A percentile compares a stretch with the other conserved stretches of the same genome.
These are phyloP conservation scores for Tenthredo distinguenda DNA, from an alignment of 2,888 invertebrate species.

Conservation along the genomic window DNA sequence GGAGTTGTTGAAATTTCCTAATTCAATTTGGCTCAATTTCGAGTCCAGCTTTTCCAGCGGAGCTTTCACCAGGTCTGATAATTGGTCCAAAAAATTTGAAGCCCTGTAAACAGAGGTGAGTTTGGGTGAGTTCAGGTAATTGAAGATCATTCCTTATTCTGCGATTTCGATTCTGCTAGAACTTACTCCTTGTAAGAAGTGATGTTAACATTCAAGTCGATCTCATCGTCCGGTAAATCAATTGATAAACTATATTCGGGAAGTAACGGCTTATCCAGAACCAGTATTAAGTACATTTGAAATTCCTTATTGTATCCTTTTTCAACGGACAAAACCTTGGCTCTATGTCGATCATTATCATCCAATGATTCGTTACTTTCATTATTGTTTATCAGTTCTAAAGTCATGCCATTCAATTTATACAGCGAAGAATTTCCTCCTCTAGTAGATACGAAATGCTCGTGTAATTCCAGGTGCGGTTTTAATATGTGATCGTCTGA, in stretches of 20 bases:
- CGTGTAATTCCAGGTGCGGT: constrained; percentile 56
- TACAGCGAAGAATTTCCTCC: constrained; percentile 56
- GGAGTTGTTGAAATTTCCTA: constrained; percentile 58
- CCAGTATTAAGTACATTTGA: constrained; percentile 64
- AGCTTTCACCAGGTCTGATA: constrained; percentile 54
- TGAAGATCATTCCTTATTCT: not conserved
- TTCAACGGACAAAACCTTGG: constrained; percentile 63
- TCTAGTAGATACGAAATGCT: constrained; percentile 59
- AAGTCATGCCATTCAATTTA: constrained; percentile 58
- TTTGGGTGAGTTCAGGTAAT: not conserved
- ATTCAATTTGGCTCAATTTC: constrained; percentile 58
- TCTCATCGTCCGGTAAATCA: constrained; percentile 13
- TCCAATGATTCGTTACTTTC: constrained; percentile 50
- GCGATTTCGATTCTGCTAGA: not conserved
- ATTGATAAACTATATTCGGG: constrained; percentile 55
- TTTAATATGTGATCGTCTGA: constrained; percentile 67
- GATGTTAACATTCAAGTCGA: constrained; percentile 61
- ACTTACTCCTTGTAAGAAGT: constrained; percentile 66
- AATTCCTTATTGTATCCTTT: constrained; percentile 67
- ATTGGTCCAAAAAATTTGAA: constrained; percentile 60
- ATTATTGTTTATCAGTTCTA: constrained; percentile 56
- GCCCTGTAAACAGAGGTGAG: constrained; percentile 56
- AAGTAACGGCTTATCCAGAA: constrained; percentile 64
- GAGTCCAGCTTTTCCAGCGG: constrained; percentile 55
- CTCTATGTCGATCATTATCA: constrained; percentile 52